These are phyloP conservation scores for Quadroppia sp. DNA, from an alignment of 2,888 invertebrate genomes.

Conservation along the genomic window DNA sequence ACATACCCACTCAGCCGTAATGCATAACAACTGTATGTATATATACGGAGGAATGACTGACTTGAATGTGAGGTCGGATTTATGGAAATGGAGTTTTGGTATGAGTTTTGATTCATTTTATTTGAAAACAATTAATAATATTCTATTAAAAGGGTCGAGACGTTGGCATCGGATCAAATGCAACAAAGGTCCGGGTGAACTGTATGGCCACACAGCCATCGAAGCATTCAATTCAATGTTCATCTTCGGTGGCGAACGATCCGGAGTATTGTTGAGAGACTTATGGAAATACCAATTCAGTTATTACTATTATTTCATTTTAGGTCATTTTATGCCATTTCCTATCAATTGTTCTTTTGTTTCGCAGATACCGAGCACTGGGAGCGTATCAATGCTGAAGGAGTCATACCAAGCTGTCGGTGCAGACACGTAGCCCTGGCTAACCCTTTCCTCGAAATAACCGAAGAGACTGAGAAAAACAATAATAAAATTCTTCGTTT, in stretches of 20 bases:
- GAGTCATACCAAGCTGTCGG: constrained; percentile 48
- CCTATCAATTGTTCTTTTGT: no score
- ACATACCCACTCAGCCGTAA: constrained; percentile 77
- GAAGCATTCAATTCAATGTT: constrained; percentile 71
- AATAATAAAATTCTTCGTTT: constrained; percentile 29
- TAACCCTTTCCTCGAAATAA: constrained; percentile 45
- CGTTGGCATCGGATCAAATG: constrained; percentile 49
- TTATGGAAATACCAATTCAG: constrained; percentile 79
- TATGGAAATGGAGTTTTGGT: constrained; percentile 75
- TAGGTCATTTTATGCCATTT: no score
- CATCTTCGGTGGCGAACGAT: constrained; percentile 71
- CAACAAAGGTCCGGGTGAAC: constrained; percentile 61
- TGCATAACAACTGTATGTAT: constrained; percentile 74
- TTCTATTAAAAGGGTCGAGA: constrained; percentile 51
- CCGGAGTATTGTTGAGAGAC: constrained; percentile 67
- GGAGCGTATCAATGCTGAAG: constrained; percentile 61
- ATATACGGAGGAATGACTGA: constrained; percentile 84
- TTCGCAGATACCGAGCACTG: constrained; percentile 70
- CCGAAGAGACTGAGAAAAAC: constrained; percentile 21
- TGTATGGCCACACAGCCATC: constrained; percentile 73
- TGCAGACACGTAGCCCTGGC: constrained; percentile 49
- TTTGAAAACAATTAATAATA: no score
- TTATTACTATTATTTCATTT: no score
- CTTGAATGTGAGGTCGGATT: constrained; percentile 68
- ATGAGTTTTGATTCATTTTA: no score